phyloP scores from a whole-genome alignment of 2,888 invertebrate genomes.

The Heliconius erato region DNA sequence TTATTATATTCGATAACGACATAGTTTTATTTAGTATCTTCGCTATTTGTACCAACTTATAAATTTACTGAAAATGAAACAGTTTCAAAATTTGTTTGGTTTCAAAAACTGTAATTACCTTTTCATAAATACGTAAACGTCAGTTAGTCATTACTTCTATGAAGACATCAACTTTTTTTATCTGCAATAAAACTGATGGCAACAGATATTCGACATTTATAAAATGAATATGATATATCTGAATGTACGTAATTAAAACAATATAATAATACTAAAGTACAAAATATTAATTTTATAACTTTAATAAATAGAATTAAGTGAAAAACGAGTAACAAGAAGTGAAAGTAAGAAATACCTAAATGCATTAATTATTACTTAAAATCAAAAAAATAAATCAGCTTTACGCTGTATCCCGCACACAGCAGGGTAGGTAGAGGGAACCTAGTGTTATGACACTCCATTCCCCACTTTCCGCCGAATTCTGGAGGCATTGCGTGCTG shows the following conservation, averaged over 20 bases:
- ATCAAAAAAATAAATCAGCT: too few species aligned
- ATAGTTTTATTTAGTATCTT: background rate
- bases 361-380: too few species aligned
- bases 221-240: conserved; percentile 5
- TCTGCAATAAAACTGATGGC: conserved; percentile 12
- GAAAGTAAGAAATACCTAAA: too few species aligned
- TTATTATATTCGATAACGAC: background rate
- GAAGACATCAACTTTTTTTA: conserved; percentile 10
- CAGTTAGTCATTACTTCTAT: conserved; percentile 13
- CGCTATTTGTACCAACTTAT: background rate
- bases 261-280: background rate
- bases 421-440: too few species aligned
- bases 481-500: too few species aligned
- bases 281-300: background rate
- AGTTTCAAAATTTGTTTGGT: background rate
- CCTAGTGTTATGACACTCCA: too few species aligned
- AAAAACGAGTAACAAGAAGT: too few species aligned
- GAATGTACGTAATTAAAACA: conserved; percentile 11
- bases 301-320: too few species aligned
- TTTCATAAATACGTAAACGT: conserved; percentile 11
- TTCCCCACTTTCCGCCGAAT: too few species aligned
- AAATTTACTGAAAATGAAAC: background rate
- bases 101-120: conserved; percentile 2
- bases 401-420: too few species aligned
- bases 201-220: conserved; percentile 1